A percentile compares a stretch with the other conserved stretches of the same genome.
Evolutionary conservation across 2,888 invertebrate genomes (phyloP).

Genomic region (Parnassius apollo): DNA sequence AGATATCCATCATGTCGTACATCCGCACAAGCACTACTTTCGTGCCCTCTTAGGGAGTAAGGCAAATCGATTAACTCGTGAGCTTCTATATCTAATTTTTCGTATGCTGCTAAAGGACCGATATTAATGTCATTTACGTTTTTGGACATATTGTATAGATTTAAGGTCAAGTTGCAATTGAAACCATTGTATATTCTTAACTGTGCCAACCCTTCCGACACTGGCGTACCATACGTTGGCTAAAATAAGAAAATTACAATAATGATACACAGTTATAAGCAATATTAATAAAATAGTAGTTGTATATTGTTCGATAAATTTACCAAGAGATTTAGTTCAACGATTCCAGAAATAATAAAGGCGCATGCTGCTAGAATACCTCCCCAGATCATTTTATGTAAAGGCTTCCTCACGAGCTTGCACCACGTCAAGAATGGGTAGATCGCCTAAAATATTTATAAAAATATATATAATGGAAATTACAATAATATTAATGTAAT

Average conservation of each 20-base stretch:
- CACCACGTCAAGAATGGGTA: conserved; percentile 90
- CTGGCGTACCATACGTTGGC: conserved; percentile 82
- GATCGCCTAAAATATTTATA: conserved; percentile 66
- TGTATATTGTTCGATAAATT: conserved; percentile 2
- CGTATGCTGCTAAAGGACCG: conserved; percentile 63
- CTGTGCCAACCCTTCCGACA: conserved; percentile 81
- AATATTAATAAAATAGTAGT: not conserved
- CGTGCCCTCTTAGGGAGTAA: conserved; percentile 56
- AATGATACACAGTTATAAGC: no score
- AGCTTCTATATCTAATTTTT: conserved; percentile 60
- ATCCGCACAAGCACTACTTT: conserved; percentile 45
- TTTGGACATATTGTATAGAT: conserved; percentile 27
- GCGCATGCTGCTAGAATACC: conserved; percentile 92
- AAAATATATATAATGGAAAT: no score
- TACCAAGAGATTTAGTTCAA: conserved; percentile 89
- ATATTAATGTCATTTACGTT: conserved; percentile 41
- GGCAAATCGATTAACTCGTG: conserved; percentile 45
- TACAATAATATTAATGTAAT: no score
- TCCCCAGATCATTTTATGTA: conserved; percentile 93
- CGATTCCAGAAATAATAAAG: conserved; percentile 93
- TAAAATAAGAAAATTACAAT: conserved; percentile 42
- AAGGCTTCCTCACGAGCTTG: conserved; percentile 85
- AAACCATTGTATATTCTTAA: conserved; percentile 86
- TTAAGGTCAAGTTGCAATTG: conserved; percentile 76
- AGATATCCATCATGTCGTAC: conserved; percentile 47